These are phyloP conservation scores for Smutsia gigantea DNA, from an alignment of 2,797 vertebrate genomes.

Conservation along the genomic window DNA sequence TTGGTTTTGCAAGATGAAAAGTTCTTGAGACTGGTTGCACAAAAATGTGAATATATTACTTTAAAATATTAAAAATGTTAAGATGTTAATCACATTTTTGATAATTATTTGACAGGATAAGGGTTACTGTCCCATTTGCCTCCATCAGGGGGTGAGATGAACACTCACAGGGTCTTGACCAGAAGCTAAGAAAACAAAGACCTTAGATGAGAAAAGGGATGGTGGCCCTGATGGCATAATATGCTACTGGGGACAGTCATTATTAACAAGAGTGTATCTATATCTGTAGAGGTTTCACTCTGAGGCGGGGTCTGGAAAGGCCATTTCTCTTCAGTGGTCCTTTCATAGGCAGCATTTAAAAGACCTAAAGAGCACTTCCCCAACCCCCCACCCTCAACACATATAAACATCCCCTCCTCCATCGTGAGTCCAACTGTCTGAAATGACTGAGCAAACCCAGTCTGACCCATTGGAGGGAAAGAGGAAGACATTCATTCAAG, in stretches of 20 bases:
- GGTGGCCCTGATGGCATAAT: background rate
- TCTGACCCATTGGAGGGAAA: background rate
- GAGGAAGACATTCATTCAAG: background rate
- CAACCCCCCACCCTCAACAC: background rate
- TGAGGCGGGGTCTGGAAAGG: background rate
- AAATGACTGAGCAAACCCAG: background rate
- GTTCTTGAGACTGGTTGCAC: background rate
- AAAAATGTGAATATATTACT: background rate
- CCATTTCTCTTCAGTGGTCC: background rate
- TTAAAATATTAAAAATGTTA: background rate
- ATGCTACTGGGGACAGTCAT: background rate
- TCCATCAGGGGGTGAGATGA: background rate
- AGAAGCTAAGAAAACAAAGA: constrained; percentile 16
- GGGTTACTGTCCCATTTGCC: background rate
- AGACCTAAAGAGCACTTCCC: background rate
- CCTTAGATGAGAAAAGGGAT: background rate
- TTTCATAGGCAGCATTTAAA: background rate
- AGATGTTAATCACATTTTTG: background rate
- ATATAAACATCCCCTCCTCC: background rate
- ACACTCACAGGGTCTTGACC: background rate
- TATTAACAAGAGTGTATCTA: background rate
- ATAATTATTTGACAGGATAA: constrained; percentile 5
- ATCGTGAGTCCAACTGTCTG: background rate
- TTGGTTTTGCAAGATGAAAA: background rate
- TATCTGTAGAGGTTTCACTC: background rate